phyloP scores from a whole-genome alignment of 1,140 invertebrate species.

The Ylistrum balloti region DNA sequence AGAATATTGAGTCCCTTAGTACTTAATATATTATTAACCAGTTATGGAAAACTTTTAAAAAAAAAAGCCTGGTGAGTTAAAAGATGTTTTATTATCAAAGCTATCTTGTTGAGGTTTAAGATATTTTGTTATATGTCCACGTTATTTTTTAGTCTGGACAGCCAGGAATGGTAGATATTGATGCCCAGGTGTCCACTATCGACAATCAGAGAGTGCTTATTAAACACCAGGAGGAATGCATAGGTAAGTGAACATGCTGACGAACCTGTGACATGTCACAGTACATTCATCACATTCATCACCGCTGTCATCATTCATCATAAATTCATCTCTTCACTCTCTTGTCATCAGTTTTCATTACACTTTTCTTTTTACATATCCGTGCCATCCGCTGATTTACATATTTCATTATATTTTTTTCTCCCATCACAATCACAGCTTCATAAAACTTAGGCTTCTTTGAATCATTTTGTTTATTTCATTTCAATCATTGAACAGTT shows the following conservation, averaged over 20 bases:
- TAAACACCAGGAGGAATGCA: constrained; percentile 73
- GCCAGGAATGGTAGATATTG: constrained; percentile 76
- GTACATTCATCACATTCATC: background rate
- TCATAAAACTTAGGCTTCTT: background rate
- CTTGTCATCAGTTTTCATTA: background rate
- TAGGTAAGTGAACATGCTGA: constrained; percentile 69
- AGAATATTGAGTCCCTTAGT: too few species aligned
- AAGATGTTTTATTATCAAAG: too few species aligned
- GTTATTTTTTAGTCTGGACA: constrained; percentile 75
- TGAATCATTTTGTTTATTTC: background rate
- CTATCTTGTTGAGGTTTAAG: too few species aligned
- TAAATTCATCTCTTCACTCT: too few species aligned
- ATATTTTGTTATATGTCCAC: too few species aligned
- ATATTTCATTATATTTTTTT: background rate
- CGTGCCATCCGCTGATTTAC: too few species aligned
- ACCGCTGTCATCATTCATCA: background rate
- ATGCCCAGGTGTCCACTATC: constrained; percentile 78
- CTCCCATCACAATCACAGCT: too few species aligned
- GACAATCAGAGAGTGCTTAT: constrained; percentile 81
- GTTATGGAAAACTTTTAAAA: too few species aligned
- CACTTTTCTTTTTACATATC: too few species aligned
- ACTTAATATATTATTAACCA: too few species aligned
- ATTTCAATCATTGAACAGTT: background rate
- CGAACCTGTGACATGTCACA: background rate
- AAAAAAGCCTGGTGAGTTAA: too few species aligned